Conservation (phyloP, 2,113 vertebrate genomes). For the Oryzias melastigma region DNA sequence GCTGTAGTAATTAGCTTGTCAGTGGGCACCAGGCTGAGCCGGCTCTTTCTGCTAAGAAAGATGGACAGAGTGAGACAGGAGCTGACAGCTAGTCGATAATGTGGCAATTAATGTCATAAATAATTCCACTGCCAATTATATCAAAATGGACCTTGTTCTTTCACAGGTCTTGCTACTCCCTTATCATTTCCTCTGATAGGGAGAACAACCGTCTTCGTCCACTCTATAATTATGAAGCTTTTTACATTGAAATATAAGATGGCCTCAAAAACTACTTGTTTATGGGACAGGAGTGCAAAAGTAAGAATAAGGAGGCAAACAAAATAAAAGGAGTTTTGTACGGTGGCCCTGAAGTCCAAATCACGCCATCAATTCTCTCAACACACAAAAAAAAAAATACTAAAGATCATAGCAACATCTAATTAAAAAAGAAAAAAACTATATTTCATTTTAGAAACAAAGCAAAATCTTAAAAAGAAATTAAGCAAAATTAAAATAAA, state of each 20-base stretch:
- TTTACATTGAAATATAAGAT: slow-evolving; percentile 89
- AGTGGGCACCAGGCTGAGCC: slow-evolving; percentile 98
- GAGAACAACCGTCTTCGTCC: slow-evolving; percentile 84
- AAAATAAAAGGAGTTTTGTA: slow-evolving; percentile 39
- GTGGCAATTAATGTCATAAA: slow-evolving; percentile 99
- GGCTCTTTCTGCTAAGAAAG: slow-evolving; percentile 94
- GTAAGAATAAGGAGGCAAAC: slow-evolving; percentile 22
- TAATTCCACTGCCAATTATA: slow-evolving; percentile 98
- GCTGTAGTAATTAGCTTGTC: slow-evolving; percentile 99
- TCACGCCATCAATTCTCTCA: no score
- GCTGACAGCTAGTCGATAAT: slow-evolving; percentile 98
- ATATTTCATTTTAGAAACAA: no score
- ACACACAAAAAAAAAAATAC: no score
- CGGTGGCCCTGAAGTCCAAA: no score
- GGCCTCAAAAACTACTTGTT: slow-evolving; percentile 58
- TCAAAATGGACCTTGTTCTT: slow-evolving; percentile 91
- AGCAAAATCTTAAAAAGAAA: no score
- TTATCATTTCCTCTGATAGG: slow-evolving; percentile 94
- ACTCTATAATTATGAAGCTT: slow-evolving; percentile 96
- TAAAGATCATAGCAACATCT: no score
- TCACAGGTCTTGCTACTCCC: slow-evolving; percentile 85
- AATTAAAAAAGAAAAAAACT: no score
- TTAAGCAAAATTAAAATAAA: no score
- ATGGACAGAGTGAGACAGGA: slow-evolving; percentile 97
- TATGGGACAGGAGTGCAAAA: slow-evolving; percentile 35